phyloP scores from a whole-genome alignment of 2,113 vertebrate species.

The Coracopsis vasa region DNA sequence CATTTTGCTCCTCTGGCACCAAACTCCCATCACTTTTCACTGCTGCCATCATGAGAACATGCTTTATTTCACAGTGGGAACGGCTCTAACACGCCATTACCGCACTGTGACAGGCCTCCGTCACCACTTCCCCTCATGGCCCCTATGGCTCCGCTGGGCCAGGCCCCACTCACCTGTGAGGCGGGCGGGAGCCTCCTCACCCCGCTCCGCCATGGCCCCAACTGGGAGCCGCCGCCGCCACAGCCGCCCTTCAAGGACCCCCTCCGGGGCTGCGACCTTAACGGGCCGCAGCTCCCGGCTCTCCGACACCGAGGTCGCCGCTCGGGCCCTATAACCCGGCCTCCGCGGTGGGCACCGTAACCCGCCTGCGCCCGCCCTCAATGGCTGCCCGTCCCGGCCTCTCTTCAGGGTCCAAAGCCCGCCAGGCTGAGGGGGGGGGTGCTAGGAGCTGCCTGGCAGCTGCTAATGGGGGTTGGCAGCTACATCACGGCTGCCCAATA shows the following conservation, averaged over 20 bases:
- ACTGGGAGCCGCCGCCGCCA: too few species aligned
- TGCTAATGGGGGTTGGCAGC: not conserved
- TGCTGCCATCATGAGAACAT: rapidly evolving
- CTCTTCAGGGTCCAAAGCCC: too few species aligned
- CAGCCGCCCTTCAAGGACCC: not conserved
- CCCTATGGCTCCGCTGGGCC: too few species aligned
- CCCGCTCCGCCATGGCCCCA: too few species aligned
- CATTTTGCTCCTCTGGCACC: not conserved
- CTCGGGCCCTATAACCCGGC: not conserved
- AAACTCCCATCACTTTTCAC: rapidly evolving
- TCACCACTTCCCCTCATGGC: not conserved
- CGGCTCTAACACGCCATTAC: rapidly evolving
- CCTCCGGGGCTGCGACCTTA: not conserved
- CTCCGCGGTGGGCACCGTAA: too few species aligned
- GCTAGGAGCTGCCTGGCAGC: too few species aligned
- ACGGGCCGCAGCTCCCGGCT: rapidly evolving
- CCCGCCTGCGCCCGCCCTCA: not conserved
- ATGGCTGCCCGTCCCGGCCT: not conserved
- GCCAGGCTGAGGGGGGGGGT: rapidly evolving
- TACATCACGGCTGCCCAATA: rapidly evolving
- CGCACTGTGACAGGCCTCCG: rapidly evolving
- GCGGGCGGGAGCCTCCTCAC: not conserved
- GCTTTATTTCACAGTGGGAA: too few species aligned
- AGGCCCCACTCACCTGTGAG: not conserved
- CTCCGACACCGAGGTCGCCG: not conserved